A percentile compares a stretch with the other conserved stretches of the same genome.
phyloP scores from a whole-genome alignment of 2,888 invertebrate genomes.

The Nomada hirtipes region DNA sequence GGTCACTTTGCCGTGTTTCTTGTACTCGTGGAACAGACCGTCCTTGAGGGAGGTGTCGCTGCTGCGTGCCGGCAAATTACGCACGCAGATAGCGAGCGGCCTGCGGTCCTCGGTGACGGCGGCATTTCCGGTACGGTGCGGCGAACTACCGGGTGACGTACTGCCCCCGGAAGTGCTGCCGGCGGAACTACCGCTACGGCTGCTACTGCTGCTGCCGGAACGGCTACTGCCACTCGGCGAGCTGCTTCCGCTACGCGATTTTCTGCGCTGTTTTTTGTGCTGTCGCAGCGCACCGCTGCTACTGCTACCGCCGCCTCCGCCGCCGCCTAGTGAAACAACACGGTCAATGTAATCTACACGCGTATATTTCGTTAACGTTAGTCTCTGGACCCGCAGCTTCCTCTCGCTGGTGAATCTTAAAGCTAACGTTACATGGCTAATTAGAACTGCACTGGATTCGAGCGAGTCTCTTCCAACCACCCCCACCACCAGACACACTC shows the following conservation, averaged over 20 bases:
- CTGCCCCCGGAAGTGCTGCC: constrained; percentile 86
- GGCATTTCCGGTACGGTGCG: constrained; percentile 84
- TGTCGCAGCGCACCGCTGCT: constrained; percentile 83
- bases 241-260: constrained; percentile 82
- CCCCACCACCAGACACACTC: not conserved
- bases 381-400: not conserved
- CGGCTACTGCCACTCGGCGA: constrained; percentile 85
- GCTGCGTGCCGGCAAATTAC: constrained; percentile 95
- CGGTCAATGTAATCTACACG: constrained; percentile 57
- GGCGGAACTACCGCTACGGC: constrained; percentile 85
- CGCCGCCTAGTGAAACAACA: constrained; percentile 71
- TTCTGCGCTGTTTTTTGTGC: constrained; percentile 83
- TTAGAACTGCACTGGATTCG: not conserved
- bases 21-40: constrained; percentile 99
- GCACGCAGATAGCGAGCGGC: constrained; percentile 95
- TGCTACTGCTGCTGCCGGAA: constrained; percentile 84
- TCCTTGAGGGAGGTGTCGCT: constrained; percentile 98
- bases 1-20: constrained; percentile 98
- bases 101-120: constrained; percentile 89
- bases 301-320: constrained; percentile 76
- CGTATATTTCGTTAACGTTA: constrained; percentile 34
- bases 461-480: not conserved
- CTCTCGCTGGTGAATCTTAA: not conserved
- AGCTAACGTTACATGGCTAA: not conserved
- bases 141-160: constrained; percentile 86